Base-by-base conservation (phyloP, 2,113 vertebrate genomes). In the Ciconia stormi region DNA sequence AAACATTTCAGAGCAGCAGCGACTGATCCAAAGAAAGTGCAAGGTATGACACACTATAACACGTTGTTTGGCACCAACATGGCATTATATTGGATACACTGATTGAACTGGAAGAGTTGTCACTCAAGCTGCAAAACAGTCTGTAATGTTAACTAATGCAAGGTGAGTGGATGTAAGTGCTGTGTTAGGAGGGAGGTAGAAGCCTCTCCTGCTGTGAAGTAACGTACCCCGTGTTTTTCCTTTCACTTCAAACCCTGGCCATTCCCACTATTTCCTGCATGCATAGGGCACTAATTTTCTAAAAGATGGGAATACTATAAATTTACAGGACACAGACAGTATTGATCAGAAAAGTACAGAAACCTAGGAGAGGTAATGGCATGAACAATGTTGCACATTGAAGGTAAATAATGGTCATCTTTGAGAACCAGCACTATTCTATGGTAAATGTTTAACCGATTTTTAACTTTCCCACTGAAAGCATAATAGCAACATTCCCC, bases 151-250 rank as follows among this genome's bases (percentile, higher is more conserved):
- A 78, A 58, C 29, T 47, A 53, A 67, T 11, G 26, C 29, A 58
- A 82, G 25, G 50, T 78, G 63, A 76, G 22, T 49, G 22, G 20
- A 58, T 58, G 3, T 12, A 79, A 82, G 23, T 17, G 23, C 17
- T 25, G 21, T 23, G 8, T 10, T 59, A 38, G 21, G n/a, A 38
- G 25, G 13, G 20, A 65, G 10, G 56, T 8, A 55, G 53, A 70
- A 73, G 19, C 13, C 9, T 61, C 13, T 36, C 50, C 27, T 65
- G n/a, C 17, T 42, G 4, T 42, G 49, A 67, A 44, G 7, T 25
- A 38, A 25, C 0, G 0, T 18, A 55, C 2, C 6, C 19, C 1
- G 0, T 10, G 3, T 26, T 82, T 87, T 93, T 44, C 23, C 25
- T 70, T 56, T 74, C 29, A 32, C 52, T 71, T 52, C 32, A n/a